phyloP scores from a whole-genome alignment of 2,113 vertebrate species.

The Clarias magur region DNA sequence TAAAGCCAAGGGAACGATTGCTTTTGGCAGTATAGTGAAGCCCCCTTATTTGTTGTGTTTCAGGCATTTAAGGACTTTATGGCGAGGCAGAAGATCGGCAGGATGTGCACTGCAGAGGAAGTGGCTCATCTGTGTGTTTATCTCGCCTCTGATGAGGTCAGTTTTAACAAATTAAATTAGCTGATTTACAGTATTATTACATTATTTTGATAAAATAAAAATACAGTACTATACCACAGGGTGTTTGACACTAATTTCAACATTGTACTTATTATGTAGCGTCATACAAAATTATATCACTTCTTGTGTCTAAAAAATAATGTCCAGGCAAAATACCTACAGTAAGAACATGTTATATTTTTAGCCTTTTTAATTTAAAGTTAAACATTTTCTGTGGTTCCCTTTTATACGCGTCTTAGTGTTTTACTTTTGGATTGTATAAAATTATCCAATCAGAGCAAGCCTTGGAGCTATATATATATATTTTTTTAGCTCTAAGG shows the following conservation, averaged over 20 bases:
- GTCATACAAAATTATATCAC: background rate
- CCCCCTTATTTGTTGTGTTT: background rate
- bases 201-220: background rate
- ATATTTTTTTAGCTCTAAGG: background rate
- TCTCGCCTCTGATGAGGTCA: slow-evolving; percentile 89
- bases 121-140: slow-evolving; percentile 90
- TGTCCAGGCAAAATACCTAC: background rate
- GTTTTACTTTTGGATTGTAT: background rate
- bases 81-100: slow-evolving; percentile 86
- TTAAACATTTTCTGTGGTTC: background rate
- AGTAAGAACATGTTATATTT: background rate
- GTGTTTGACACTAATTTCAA: background rate
- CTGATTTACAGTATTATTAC: too few relatives aligned
- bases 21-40: background rate
- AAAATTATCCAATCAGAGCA: background rate
- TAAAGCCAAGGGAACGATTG: too few relatives aligned
- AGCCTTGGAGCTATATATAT: background rate
- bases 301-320: background rate
- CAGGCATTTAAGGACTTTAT: slow-evolving; percentile 89
- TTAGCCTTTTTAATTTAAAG: background rate
- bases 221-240: background rate
- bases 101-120: slow-evolving; percentile 89
- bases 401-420: background rate
- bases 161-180: background rate
- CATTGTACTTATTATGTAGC: background rate